Evolutionary conservation across 2,797 vertebrate species (phyloP).

Genomic region (Leptatherina wallacei): DNA sequence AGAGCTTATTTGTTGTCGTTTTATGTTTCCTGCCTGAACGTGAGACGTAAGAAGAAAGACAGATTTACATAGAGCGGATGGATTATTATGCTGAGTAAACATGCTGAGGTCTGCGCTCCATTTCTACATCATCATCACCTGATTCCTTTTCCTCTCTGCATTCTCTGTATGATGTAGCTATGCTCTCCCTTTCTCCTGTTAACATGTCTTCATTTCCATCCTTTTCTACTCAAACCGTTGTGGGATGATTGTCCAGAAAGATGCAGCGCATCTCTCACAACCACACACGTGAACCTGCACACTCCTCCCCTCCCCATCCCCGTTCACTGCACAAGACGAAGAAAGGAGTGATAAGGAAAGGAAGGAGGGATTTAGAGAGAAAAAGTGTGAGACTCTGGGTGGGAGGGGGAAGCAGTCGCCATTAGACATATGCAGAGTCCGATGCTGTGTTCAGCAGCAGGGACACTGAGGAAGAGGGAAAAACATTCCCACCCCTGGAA

Average conservation of each 20-base stretch:
- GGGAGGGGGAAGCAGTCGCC: slow-evolving; percentile 63
- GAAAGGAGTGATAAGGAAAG: slow-evolving; percentile 63
- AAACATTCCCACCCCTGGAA: slow-evolving; percentile 47
- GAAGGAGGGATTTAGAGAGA: slow-evolving; percentile 67
- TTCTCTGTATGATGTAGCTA: background rate
- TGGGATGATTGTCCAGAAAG: slow-evolving; percentile 26
- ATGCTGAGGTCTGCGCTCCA: slow-evolving; percentile 14
- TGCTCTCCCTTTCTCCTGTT: background rate
- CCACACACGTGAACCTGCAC: slow-evolving; percentile 62
- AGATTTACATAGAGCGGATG: slow-evolving; percentile 9
- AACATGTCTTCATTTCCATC: background rate
- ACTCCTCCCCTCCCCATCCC: slow-evolving; percentile 48
- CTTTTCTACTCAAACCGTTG: slow-evolving; percentile 1
- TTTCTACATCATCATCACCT: background rate
- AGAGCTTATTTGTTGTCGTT: slow-evolving; percentile 49
- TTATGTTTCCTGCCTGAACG: slow-evolving; percentile 31
- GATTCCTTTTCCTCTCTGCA: background rate
- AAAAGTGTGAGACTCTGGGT: slow-evolving; percentile 61
- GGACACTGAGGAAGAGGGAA: slow-evolving; percentile 28
- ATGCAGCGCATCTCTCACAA: slow-evolving; percentile 35
- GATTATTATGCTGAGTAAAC: slow-evolving; percentile 47
- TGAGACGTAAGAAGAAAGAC: slow-evolving; percentile 27
- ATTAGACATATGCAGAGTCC: slow-evolving; percentile 74
- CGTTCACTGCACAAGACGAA: slow-evolving; percentile 58
- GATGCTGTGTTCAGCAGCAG: slow-evolving; percentile 64